Base-by-base conservation (phyloP, 35 echinoderm and acorn worm species). In the Ophiothrix spiculata region DNA sequence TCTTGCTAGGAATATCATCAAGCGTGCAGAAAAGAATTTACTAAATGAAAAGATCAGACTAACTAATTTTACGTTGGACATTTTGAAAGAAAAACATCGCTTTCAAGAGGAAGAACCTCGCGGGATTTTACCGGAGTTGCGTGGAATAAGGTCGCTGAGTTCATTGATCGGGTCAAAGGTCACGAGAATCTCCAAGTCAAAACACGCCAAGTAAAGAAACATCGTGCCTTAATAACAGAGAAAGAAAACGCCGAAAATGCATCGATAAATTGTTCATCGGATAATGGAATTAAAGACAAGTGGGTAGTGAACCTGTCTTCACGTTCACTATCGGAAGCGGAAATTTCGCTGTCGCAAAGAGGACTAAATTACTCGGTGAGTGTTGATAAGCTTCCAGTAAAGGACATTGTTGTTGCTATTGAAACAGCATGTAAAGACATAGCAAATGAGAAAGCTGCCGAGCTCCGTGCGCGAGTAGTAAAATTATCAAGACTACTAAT, bases 401-500 rank as follows among this genome's bases (percentile, higher is more conserved):
- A 69, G 17, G 60, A 69, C 29, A 25, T 12, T n/a, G 29, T 69
- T 25, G 8, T 28, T 12, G 60, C 60, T 15, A 25, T 15, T 69
- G 60, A 69, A 69, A 12, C 25, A 12, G 60, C 60, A 6, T 69
- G 60, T 69, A 69, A 69, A 69, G 1, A 69, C 2, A 15, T 69
- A 12, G 60, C 3, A 4, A 28, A 69, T 69, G 60, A 28, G 8
- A 28, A 69, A 25, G 60, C 60, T 12, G 60, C 17, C 29, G 60
- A 69, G 29, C 60, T 69, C 29, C 60, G 60, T 4, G 60, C 29
- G 29, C 17, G 60, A 28, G 17, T 25, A 69, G 16, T 25, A 15
- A 69, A 25, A 69, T 69, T 12, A 39, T 86, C 35, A 75, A 42
- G 4, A 35, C 25, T 19, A 74, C 84, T 28, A 75, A 86, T 31